Base-by-base conservation (phyloP, 2,888 invertebrate species). In the Melanotus villosus region DNA sequence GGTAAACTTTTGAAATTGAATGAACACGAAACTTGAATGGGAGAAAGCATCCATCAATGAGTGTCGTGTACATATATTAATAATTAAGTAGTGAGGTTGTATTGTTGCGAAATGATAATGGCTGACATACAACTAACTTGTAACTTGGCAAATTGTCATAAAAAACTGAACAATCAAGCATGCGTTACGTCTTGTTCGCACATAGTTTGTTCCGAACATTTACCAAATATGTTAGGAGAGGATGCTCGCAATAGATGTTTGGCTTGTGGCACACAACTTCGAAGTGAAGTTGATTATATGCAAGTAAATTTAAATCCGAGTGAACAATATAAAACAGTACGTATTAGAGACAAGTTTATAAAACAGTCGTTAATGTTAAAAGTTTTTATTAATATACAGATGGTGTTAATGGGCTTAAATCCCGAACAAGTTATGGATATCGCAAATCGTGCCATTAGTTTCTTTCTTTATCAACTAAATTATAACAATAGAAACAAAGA, bases 161-260 rank as follows among this genome's bases (percentile, higher is more conserved):
- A 84, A 81, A 78, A 85, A 45, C 78, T 88, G 74, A 80, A 84
- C 65, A 85, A 77, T 78, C 84, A 86, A 78, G 87, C 87, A 45
- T 87, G 87, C 86, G 86, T 87, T 36, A 88, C 88, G 56, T 86
- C 86, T 62, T 88, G 88, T 82, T 87, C 87, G 38, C 88, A 88
- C 77, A 87, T 87, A 72, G 88, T 88, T 82, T 88, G 88, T 74
- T 83, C 85, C 41, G 87, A 88, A 75, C 88, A 88, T 72, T 87
- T 88, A 5, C 86, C 83, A 14, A 23, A 47, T 23, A 23, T 47
- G 23, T 1, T 18, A 10, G 9, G 47, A 78, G 82, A 85, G 73
- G 86, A 85, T 70, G n/a, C 6, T 4, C 16, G 19, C 78, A 82
- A 85, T 73, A 86, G 85, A 71, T 88, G 88, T 78, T 86, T 87